Base-by-base conservation (phyloP, 2,888 invertebrate species). In the Watsonalla cultraria region DNA sequence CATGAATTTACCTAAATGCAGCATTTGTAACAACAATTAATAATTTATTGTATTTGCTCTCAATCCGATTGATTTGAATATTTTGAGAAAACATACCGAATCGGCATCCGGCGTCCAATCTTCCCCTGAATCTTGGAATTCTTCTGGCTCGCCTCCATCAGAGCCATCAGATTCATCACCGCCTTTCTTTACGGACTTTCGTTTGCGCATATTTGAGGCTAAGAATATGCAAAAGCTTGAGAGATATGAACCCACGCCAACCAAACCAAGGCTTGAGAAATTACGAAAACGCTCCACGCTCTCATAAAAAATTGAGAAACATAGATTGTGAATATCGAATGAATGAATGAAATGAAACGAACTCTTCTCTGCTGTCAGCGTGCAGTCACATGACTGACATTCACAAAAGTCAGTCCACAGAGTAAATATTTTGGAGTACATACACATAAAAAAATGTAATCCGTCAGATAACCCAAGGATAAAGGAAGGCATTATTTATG, bases 61-160 rank as follows among this genome's bases (percentile, higher is more conserved):
- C 4, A 24, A 24, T 24, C 24, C 24, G 24, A 47, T 47, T 33
- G 24, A 8, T n/a, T 34, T 42, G 35, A 46, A 15, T 54, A 37
- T 33, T 51, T 33, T 14, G n/a, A 5, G 11, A 58, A 48, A 58
- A 73, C 73, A 76, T 82, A 91, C 91, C 73, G 89, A 66, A 79
- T 89, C 90, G 71, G 90, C 91, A 70, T 90, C 91, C 78, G 91
- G 91, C 81, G 90, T 91, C 91, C 91, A 91, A 80, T 91, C 91
- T 79, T 91, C 91, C 47, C 91, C 91, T 2, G 91, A 91, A 69
- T 91, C 91, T 77, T 91, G 91, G 63, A 91, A 91, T 69, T 91
- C 91, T 85, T 91, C 91, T 60, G 90, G 90, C 74, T 91, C 91
- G 47, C 68, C 87, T 51, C 76, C 82, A 70, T 88, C 90, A 7